A percentile compares a stretch with the other conserved stretches of the same genome.
Conservation (phyloP, 2,797 vertebrate species). For the Holocentrus rufus region DNA sequence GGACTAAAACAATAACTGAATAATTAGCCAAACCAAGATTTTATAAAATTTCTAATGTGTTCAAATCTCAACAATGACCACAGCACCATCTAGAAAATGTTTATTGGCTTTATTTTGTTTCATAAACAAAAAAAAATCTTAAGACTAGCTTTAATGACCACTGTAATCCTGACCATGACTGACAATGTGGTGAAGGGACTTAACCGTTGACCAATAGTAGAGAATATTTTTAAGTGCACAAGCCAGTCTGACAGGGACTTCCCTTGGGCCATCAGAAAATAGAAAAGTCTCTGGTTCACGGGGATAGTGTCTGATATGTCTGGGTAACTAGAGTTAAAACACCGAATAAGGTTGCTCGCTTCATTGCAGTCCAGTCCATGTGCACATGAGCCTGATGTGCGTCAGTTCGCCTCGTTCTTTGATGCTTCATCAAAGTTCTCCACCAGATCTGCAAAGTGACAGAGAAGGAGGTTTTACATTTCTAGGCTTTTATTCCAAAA, state of each 20-base stretch:
- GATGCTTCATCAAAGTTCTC: constrained; percentile 98
- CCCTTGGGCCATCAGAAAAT: constrained; percentile 87
- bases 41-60: constrained; percentile 14
- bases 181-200: constrained; percentile 59
- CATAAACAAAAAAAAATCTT: constrained; percentile 84
- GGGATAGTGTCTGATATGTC: constrained; percentile 68
- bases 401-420: constrained; percentile 96
- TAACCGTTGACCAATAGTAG: constrained; percentile 53
- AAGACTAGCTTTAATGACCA: constrained; percentile 84
- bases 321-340: constrained; percentile 70
- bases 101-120: constrained; percentile 79
- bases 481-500: not conserved
- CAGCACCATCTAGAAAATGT: constrained; percentile 76
- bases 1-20: not conserved
- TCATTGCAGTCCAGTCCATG: constrained; percentile 84
- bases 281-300: constrained; percentile 84
- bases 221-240: constrained; percentile 83
- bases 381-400: constrained; percentile 40
- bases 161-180: constrained; percentile 67
- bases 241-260: constrained; percentile 80
- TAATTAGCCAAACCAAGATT: too few relatives aligned
- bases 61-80: constrained; percentile 55
- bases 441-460: constrained; percentile 89
- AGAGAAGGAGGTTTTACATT: not conserved
- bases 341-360: constrained; percentile 83